These are phyloP conservation scores for Pelvicachromis taeniatus DNA, from an alignment of 2,113 vertebrate genomes.

Conservation along the genomic window DNA sequence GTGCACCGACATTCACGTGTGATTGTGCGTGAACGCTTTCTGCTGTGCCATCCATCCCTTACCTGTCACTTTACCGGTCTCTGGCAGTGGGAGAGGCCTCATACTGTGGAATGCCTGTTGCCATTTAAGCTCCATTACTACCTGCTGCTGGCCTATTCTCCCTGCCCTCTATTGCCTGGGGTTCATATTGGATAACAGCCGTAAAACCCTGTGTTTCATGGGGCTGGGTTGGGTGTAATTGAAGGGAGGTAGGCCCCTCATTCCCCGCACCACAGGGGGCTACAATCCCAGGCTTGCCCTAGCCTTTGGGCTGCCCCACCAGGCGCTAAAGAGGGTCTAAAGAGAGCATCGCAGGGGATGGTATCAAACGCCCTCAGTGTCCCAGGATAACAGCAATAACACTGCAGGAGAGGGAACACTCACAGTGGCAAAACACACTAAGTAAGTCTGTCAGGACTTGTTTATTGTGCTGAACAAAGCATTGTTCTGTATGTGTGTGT, in stretches of 20 bases:
- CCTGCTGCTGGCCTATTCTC: constrained; percentile 75
- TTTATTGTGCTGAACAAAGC: constrained; percentile 44
- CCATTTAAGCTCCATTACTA: constrained; percentile 80
- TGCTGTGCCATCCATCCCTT: constrained; percentile 22
- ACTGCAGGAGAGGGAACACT: constrained; percentile 42
- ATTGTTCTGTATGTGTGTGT: no score
- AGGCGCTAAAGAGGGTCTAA: constrained; percentile 68
- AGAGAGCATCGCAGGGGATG: constrained; percentile 66
- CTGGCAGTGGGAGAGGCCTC: constrained; percentile 50
- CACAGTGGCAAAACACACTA: constrained; percentile 14
- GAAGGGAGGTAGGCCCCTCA: constrained; percentile 74
- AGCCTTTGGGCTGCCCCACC: constrained; percentile 76
- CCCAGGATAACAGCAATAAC: constrained; percentile 47
- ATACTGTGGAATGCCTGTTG: constrained; percentile 75
- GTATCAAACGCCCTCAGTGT: constrained; percentile 69
- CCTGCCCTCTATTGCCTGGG: constrained; percentile 78
- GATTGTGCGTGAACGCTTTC: constrained; percentile 10
- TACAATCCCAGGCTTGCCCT: constrained; percentile 79
- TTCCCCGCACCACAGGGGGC: constrained; percentile 70
- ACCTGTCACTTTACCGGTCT: constrained; percentile 43
- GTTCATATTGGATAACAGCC: constrained; percentile 79
- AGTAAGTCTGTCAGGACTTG: constrained; percentile 41
- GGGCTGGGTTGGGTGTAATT: constrained; percentile 72
- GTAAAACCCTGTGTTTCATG: constrained; percentile 72
- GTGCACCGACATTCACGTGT: background rate